Base-by-base conservation (phyloP, 2,888 invertebrate genomes). In the Mimachlamys varia region DNA sequence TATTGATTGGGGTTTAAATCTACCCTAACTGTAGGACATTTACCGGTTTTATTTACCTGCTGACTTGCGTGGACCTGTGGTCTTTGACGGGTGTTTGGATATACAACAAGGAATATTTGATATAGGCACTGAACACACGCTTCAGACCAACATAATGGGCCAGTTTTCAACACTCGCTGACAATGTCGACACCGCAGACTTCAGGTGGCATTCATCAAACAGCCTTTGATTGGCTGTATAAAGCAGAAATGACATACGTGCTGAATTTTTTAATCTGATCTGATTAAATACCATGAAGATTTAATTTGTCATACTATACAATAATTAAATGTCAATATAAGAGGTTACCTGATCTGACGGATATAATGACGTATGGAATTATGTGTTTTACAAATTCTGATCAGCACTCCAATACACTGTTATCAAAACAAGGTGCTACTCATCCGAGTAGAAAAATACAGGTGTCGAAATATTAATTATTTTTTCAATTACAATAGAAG, bases 91-190 rank as follows among this genome's bases (percentile, higher is more conserved):
- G 76, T 76, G 33, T 76, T 76, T 76, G 76, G 33, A 76, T 76
- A 76, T 76, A 76, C 76, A 76, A 76, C 76, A 76, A 76, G 33
- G 76, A 76, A 76, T 76, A 76, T 76, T 76, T 76, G 76, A 76
- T 76, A 76, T 76, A 76, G 76, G 76, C 33, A 76, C 76, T 76
- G 33, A 76, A 12, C 17, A 76, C 33, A 76, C 76, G 12, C 76
- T 27, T 76, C 76, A 76, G 13, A 27, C 33, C 0, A 76, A 27
- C 27, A 76, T 76, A 76, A 76, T 76, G 76, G 76, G 76, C 76
- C 33, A 76, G 76, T 76, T 76, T 76, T 76, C 76, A 76, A 76
- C 76, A 76, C 76, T 76, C 76, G 10, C 76, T 22, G 76, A 33
- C 76, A 27, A 76, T 27, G 76, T 76, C 58, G 22, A 58, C 58